These are phyloP conservation scores for Clavelina lepadiformis DNA, from an alignment of 23 tunicate species.

Conservation along the genomic window DNA sequence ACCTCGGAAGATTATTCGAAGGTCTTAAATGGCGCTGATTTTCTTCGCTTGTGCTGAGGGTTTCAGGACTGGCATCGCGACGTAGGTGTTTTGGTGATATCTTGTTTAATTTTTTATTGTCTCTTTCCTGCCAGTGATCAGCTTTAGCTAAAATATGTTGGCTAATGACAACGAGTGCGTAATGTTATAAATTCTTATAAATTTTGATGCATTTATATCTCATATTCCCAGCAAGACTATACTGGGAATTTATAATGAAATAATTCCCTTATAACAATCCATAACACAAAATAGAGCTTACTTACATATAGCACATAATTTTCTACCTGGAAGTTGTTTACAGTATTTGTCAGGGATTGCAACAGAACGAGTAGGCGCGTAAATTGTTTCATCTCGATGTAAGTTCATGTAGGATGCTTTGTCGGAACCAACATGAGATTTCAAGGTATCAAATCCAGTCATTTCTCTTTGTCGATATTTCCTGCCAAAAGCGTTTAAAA, in stretches of 20 bases:
- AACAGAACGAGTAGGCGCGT: no score
- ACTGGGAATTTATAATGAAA: not conserved
- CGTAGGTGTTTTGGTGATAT: conserved; percentile 50
- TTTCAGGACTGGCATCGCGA: no score
- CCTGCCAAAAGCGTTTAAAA: no score
- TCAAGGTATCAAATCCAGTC: no score
- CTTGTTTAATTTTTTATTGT: conserved; percentile 32
- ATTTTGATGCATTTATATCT: not conserved
- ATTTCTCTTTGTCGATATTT: no score
- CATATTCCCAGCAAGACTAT: not conserved
- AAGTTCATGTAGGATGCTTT: no score
- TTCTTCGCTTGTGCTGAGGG: no score
- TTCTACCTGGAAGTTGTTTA: not conserved
- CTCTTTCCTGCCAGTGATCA: conserved; percentile 71
- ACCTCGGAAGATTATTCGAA: no score
- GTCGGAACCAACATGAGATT: no score
- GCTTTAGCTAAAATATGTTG: not conserved
- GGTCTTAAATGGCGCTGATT: no score
- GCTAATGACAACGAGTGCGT: not conserved
- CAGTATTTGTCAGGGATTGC: no score
- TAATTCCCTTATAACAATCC: not conserved
- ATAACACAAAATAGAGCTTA: not conserved
- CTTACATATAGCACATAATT: not conserved
- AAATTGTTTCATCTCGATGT: no score
- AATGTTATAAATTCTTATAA: not conserved